Evolutionary conservation across 2,888 invertebrate species (phyloP).

Genomic region (Papilio protenor): DNA sequence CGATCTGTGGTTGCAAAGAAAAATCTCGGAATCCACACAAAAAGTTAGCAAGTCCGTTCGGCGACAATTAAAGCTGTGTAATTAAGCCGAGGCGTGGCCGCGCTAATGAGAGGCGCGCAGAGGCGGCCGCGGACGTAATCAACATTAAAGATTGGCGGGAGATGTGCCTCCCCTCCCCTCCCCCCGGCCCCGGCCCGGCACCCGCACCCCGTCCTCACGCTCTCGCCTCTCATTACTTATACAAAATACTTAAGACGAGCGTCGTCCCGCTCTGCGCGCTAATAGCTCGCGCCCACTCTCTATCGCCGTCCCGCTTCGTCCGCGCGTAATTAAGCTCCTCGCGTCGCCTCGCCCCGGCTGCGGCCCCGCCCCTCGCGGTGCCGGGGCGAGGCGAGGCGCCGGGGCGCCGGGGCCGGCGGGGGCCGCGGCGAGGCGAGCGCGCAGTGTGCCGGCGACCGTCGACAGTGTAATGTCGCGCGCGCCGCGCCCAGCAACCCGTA

Average conservation of each 20-base stretch:
- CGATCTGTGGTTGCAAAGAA: constrained; percentile 50
- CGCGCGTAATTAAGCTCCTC: constrained; percentile 83
- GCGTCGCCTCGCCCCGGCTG: constrained; percentile 74
- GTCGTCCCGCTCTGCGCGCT: constrained; percentile 86
- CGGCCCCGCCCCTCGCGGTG: constrained; percentile 53
- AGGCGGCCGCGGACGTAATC: constrained; percentile 81
- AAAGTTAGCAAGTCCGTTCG: constrained; percentile 54
- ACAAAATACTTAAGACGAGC: constrained; percentile 85
- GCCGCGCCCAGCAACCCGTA: constrained; percentile 69
- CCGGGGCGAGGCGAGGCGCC: constrained; percentile 52
- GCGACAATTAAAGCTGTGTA: constrained; percentile 72
- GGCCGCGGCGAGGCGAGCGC: constrained; percentile 68
- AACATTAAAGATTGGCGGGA: constrained; percentile 85
- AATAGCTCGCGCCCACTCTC: constrained; percentile 86
- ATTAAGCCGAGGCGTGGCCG: constrained; percentile 82
- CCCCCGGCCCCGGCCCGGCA: constrained; percentile 56
- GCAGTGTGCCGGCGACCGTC: constrained; percentile 83
- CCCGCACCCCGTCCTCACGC: constrained; percentile 73
- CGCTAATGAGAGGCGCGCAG: constrained; percentile 81
- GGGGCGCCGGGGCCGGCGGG: constrained; percentile 58
- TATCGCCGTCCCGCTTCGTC: constrained; percentile 82
- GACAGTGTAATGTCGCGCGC: constrained; percentile 77
- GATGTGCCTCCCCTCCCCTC: constrained; percentile 70
- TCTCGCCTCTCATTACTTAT: constrained; percentile 85
- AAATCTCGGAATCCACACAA: constrained; percentile 58